Base-by-base conservation (phyloP, 2,888 invertebrate species). In the Catonia carolina region DNA sequence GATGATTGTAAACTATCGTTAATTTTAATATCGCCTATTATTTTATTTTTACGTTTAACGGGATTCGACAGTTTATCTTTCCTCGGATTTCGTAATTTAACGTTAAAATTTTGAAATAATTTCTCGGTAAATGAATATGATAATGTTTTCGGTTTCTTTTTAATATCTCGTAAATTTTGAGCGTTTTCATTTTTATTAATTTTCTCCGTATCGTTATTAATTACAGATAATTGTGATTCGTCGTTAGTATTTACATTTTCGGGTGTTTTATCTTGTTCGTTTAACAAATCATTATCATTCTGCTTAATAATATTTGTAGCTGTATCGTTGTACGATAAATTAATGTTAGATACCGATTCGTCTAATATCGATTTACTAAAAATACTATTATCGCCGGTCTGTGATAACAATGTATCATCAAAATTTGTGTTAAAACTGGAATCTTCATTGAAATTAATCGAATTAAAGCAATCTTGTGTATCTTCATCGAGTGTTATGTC, bases 81-180 rank as follows among this genome's bases (percentile, higher is more conserved):
- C 65, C 88, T 78, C 1, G 89, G 89, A 74, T 89, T 89, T 65
- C 89, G 77, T 66, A 86, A 80, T 4, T 80, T 78, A 70, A 89
- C 85, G 64, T 78, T 83, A 18, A 80, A 76, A 47, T 80, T 78
- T 56, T 80, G 77, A 72, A 89, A 89, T 59, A 88, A 73, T 68
- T 87, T 86, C 64, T 81, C 79, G 0, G 84, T 78, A 12, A 82
- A 68, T 65, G 78, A 78, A 66, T 78, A 78, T 48, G 77, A 79
- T 35, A 63, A 36, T 2, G 63, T 63, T 27, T 63, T 64, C 1
- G 45, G 58, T 15, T 71, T 54, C 54, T 61, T 58, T 17, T 69
- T 63, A 55, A 63, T 65, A 59, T 73, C 73, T 60, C 72, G 72
- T 36, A 70, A 71, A 18, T 72, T 68, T 3, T 71, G 63, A 54